These are phyloP conservation scores for Podilymbus podiceps DNA, from an alignment of 2,113 vertebrate genomes.

Conservation along the genomic window DNA sequence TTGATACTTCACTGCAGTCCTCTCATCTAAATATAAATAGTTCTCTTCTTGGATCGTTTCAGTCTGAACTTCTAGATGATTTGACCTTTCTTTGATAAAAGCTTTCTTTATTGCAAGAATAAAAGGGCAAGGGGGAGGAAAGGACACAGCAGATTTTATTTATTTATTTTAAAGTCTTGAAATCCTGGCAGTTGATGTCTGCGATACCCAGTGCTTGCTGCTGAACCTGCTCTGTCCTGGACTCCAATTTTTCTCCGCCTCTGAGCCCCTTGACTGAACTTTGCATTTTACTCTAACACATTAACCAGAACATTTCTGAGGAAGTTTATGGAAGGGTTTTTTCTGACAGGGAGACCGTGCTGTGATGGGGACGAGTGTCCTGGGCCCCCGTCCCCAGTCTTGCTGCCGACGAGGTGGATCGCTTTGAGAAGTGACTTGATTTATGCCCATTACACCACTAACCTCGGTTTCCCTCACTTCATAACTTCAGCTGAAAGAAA, in stretches of 20 bases:
- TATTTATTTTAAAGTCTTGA: neutral
- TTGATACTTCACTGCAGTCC: neutral
- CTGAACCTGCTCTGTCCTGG: neutral
- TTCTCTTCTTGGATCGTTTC: neutral
- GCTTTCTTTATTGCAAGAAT: conserved; percentile 23
- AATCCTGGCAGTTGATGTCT: neutral
- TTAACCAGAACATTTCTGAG: neutral
- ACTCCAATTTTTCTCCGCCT: neutral
- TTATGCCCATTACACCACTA: neutral
- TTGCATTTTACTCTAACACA: neutral
- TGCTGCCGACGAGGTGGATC: neutral
- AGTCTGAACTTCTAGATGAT: neutral
- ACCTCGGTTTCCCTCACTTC: neutral
- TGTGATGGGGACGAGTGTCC: rapidly evolving
- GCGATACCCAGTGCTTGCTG: rapidly evolving
- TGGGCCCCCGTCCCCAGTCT: neutral
- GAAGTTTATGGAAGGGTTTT: neutral
- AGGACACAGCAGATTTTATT: neutral
- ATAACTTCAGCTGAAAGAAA: neutral
- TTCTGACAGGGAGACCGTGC: neutral
- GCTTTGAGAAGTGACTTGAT: neutral
- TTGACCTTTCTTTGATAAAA: conserved; percentile 50
- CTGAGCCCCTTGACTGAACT: neutral
- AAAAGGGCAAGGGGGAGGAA: conserved; percentile 6
- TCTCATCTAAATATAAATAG: neutral